A percentile compares a stretch with the other conserved stretches of the same genome.
Evolutionary conservation across 2,797 vertebrate genomes (phyloP).

Genomic region (Chaetophractus vellerosus): DNA sequence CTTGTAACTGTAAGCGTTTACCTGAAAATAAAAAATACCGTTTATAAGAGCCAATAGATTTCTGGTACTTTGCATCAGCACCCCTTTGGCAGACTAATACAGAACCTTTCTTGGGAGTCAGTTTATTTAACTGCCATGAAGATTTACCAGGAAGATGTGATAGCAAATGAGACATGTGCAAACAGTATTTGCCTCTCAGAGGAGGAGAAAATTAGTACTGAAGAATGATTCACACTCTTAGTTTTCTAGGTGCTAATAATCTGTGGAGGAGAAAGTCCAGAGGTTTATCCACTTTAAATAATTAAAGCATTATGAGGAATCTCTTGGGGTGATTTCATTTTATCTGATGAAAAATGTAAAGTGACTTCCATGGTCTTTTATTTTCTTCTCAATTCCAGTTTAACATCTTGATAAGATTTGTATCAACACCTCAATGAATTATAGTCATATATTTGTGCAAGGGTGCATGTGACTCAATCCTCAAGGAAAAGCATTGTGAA

Average conservation of each 20-base stretch:
- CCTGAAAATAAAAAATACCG: too few relatives aligned
- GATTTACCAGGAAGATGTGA: background rate
- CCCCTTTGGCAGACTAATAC: background rate
- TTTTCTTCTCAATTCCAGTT: constrained; percentile 25
- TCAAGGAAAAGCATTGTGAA: background rate
- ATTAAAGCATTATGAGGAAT: background rate
- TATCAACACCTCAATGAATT: background rate
- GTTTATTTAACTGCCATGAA: constrained; percentile 44
- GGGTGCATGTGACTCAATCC: background rate
- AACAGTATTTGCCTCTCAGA: constrained; percentile 18
- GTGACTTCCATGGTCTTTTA: background rate
- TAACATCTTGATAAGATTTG: constrained; percentile 19
- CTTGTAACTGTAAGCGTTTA: too few relatives aligned
- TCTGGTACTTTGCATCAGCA: too few relatives aligned
- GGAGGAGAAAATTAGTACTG: background rate
- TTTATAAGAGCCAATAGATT: too few relatives aligned
- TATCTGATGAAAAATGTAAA: constrained; percentile 22
- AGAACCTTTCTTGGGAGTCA: background rate
- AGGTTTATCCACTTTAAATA: constrained; percentile 16
- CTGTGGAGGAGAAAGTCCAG: background rate
- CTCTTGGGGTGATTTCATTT: constrained; percentile 44
- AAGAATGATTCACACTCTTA: background rate
- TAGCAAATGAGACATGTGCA: background rate
- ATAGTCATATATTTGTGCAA: background rate
- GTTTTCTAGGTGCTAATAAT: background rate